Evolutionary conservation across 1,140 invertebrate genomes (phyloP), one percentile per base, ranked within the genome.

Genomic region (Aphis gossypii): DNA sequence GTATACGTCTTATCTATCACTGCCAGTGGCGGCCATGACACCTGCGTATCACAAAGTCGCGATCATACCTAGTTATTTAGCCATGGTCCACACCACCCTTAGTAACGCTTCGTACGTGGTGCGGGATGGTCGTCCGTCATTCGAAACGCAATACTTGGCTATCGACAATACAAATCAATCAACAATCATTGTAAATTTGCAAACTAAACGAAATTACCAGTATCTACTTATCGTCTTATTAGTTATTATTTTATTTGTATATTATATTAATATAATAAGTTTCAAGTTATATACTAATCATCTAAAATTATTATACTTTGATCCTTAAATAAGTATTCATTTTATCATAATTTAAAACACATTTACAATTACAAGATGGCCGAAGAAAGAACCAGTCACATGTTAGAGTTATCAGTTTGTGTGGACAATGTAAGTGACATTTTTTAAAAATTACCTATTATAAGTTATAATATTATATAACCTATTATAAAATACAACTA

Each of bases 361-460:
- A 51, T 48, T 88, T 18, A 54, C 48, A 41, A 41, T 41, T 41
- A 41, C 38, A 88, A 88, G 11, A 92, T 84, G 76, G 56, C 91
- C 30, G 91, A 92, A 92, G 94, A 94, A 21, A 93, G 91, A 46
- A 96, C 96, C 51, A 94, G 93, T 89, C 94, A 94, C 88, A 97
- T 97, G 82, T 95, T 98, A 51, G 98, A 98, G 98, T 98, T 95
- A 96, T 97, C 97, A 5, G 97, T 98, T 94, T 98, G 98, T 98
- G 98, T 98, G 94, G 97, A 97, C 92, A 97, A 98, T 95, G 96
- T 97, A 95, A 94, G 54, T 90, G 54, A 35, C 60, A 56, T 93
- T 44, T 92, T 90, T 94, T 92, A 30, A 94, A 41, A 54, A 60
- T 41, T 2, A 41, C 38, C 38, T 41, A 41, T 41, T 41, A 41